Conservation (phyloP, 2,113 vertebrate genomes). For the Triplophysa dalaica region DNA sequence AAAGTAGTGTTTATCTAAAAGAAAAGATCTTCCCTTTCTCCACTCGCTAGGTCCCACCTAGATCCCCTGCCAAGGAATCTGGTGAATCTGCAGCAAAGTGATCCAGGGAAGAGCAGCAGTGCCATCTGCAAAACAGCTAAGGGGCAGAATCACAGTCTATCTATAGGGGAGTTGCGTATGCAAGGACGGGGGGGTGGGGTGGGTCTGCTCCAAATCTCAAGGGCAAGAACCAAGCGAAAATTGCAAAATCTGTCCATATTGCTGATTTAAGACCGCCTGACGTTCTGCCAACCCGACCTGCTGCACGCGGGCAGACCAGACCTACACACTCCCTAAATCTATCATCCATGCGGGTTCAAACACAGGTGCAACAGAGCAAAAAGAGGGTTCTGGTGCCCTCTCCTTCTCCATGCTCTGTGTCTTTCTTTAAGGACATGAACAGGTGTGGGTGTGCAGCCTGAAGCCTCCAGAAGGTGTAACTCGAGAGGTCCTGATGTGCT, state of each 20-base stretch:
- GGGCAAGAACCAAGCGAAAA: slow-evolving; percentile 63
- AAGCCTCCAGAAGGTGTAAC: slow-evolving; percentile 68
- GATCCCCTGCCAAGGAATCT: slow-evolving; percentile 69
- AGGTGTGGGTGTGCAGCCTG: slow-evolving; percentile 60
- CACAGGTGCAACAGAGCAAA: slow-evolving; percentile 32
- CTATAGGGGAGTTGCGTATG: slow-evolving; percentile 72
- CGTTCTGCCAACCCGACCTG: not conserved
- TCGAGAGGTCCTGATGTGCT: slow-evolving; percentile 69
- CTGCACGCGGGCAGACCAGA: not conserved
- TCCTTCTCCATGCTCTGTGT: slow-evolving; percentile 27
- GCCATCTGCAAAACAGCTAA: slow-evolving; percentile 79
- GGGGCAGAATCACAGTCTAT: slow-evolving; percentile 76
- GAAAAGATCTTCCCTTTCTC: slow-evolving; percentile 43
- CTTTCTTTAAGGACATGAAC: slow-evolving; percentile 55
- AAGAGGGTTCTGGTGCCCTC: not conserved
- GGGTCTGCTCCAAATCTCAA: slow-evolving; percentile 54
- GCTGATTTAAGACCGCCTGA: slow-evolving; percentile 51
- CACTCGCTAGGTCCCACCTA: slow-evolving; percentile 55
- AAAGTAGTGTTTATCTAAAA: slow-evolving; percentile 50
- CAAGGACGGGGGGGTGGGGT: slow-evolving; percentile 57
- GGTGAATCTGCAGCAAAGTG: slow-evolving; percentile 70
- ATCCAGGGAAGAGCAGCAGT: slow-evolving; percentile 71
- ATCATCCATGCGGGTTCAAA: slow-evolving; percentile 60
- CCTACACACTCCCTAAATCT: not conserved
- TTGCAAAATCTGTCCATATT: slow-evolving; percentile 46